These are phyloP conservation scores for Clavelina lepadiformis DNA, from an alignment of 23 tunicate genomes.

Conservation along the genomic window DNA sequence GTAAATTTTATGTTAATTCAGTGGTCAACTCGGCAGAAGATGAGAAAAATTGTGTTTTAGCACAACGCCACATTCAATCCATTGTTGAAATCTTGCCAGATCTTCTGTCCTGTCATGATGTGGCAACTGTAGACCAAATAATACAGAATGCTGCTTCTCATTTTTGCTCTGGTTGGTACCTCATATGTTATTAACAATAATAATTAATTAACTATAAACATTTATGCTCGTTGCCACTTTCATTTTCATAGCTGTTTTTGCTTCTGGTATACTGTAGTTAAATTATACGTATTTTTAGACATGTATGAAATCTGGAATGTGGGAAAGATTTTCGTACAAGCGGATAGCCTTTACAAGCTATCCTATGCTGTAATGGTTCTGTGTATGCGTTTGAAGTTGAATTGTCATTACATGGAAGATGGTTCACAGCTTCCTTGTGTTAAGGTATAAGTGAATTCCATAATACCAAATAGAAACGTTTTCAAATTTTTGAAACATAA, in stretches of 20 bases:
- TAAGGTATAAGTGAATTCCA: constrained; percentile 22
- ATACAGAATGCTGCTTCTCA: constrained; percentile 41
- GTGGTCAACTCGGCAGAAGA: constrained; percentile 11
- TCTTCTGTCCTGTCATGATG: constrained; percentile 28
- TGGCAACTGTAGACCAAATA: constrained; percentile 40
- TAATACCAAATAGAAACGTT: background rate
- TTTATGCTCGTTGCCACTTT: background rate
- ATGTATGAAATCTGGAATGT: constrained; percentile 49
- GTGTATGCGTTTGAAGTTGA: constrained; percentile 26
- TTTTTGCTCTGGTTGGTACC: constrained; percentile 34
- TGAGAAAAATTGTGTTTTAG: constrained; percentile 19
- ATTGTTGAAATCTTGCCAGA: constrained; percentile 19
- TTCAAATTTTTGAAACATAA: background rate
- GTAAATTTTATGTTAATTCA: background rate
- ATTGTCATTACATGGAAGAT: constrained; percentile 26
- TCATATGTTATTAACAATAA: background rate
- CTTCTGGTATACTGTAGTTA: background rate
- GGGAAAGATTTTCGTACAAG: constrained; percentile 30
- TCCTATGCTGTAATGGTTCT: constrained; percentile 33
- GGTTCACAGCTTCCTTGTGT: constrained; percentile 43
- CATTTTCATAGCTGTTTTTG: background rate
- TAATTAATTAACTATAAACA: background rate
- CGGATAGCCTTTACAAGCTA: constrained; percentile 38
- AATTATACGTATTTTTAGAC: constrained; percentile 5
- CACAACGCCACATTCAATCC: constrained; percentile 20